phyloP scores from a whole-genome alignment of 2,797 vertebrate genomes.

The Babyrousa celebensis region DNA sequence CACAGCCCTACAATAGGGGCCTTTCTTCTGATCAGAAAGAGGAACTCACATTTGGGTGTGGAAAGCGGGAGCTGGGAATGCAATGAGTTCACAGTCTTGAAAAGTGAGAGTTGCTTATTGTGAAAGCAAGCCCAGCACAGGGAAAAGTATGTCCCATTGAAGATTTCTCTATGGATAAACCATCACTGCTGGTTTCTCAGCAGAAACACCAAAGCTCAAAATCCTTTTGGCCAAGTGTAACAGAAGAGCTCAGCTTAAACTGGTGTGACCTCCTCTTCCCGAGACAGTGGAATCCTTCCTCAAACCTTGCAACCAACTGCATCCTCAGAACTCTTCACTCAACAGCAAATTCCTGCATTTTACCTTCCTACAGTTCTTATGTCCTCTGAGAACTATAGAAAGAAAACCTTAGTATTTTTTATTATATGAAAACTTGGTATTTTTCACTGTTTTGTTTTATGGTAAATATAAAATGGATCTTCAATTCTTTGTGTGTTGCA shows the following conservation, averaged over 20 bases:
- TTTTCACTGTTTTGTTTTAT: conserved; percentile 41
- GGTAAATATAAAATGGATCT: neutral
- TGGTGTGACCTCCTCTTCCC: neutral
- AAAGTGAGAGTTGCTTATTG: neutral
- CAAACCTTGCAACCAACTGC: neutral
- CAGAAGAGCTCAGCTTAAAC: neutral
- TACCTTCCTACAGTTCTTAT: neutral
- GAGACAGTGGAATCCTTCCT: neutral
- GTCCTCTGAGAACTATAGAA: neutral
- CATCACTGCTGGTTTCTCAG: neutral
- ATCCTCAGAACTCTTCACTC: neutral
- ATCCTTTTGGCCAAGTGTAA: neutral
- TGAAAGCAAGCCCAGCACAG: neutral
- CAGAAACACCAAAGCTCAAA: neutral
- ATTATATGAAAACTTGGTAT: neutral
- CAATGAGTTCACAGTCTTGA: neutral
- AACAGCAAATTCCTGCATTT: neutral
- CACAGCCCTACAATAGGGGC: conserved; percentile 33
- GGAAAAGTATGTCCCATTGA: neutral
- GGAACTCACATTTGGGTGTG: neutral
- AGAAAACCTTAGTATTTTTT: neutral
- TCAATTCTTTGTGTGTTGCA: conserved; percentile 19
- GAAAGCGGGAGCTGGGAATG: conserved; percentile 23
- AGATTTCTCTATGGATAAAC: neutral
- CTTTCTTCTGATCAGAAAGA: conserved; percentile 70